phyloP scores from a whole-genome alignment of 2,888 invertebrate species.

The Hypercompe scribonia region DNA sequence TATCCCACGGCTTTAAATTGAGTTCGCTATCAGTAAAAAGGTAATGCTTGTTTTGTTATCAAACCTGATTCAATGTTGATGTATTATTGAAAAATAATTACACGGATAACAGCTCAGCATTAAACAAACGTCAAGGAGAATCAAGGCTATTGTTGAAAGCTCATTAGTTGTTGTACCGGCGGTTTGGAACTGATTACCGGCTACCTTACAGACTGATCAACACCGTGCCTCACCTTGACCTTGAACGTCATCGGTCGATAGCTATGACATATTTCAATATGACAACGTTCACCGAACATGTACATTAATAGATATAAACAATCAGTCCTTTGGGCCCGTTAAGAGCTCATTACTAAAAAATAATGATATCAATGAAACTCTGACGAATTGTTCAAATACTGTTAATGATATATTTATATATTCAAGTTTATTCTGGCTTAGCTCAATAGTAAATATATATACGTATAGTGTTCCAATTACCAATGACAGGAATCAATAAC shows the following conservation, averaged over 20 bases:
- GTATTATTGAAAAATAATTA: slow-evolving; percentile 29
- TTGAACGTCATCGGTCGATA: slow-evolving; percentile 77
- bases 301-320: slow-evolving; percentile 54
- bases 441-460: not conserved
- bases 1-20: slow-evolving; percentile 54
- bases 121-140: slow-evolving; percentile 50
- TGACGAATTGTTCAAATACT: not conserved
- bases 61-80: slow-evolving; percentile 42
- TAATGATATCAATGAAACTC: not conserved
- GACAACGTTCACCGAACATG: slow-evolving; percentile 45
- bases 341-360: slow-evolving; percentile 8
- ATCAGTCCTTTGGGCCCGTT: slow-evolving; percentile 27
- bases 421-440: not conserved
- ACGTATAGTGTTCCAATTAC: not conserved
- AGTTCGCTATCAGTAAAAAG: slow-evolving; percentile 51
- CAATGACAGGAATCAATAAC: not conserved
- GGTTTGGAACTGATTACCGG: slow-evolving; percentile 52
- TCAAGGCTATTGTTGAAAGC: slow-evolving; percentile 54
- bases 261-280: slow-evolving; percentile 64
- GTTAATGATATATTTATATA: not conserved
- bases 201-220: slow-evolving; percentile 58
- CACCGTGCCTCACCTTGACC: slow-evolving; percentile 71
- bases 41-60: slow-evolving; percentile 54
- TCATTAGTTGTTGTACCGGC: slow-evolving; percentile 58
- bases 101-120: slow-evolving; percentile 41